Percentiles rank a stretch among this genome's conserved stretches.
These are phyloP conservation scores for Phalanger gymnotis DNA, from an alignment of 2,797 vertebrate species.

Conservation along the genomic window DNA sequence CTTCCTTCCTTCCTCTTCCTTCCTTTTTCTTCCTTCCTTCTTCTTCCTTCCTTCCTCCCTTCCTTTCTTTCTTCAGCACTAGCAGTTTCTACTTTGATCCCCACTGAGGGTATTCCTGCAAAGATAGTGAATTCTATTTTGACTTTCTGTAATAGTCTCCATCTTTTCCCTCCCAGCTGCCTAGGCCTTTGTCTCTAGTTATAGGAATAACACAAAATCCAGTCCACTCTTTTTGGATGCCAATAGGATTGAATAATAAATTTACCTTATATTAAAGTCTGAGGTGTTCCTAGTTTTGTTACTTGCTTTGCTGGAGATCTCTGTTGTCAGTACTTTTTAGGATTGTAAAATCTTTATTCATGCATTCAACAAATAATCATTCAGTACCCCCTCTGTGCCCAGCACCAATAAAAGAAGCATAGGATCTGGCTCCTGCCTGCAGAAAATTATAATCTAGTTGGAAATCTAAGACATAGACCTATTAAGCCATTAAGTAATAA, in stretches of 20 bases:
- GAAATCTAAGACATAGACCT: neutral
- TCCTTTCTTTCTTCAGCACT: neutral
- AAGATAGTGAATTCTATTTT: neutral
- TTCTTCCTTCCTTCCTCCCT: neutral
- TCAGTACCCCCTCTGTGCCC: neutral
- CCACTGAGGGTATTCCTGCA: neutral
- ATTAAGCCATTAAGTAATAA: neutral
- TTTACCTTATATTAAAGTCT: no score
- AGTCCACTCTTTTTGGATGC: no score
- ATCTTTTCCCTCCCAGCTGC: no score
- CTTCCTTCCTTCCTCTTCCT: neutral
- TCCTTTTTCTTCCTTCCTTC: neutral
- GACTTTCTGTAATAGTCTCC: no score
- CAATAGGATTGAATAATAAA: no score
- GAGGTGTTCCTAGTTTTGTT: no score
- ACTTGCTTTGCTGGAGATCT: no score
- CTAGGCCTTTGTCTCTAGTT: no score
- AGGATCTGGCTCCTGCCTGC: neutral
- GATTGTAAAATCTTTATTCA: neutral
- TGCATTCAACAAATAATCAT: neutral
- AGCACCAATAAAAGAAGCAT: neutral
- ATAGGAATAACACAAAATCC: no score
- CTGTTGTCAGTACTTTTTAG: neutral
- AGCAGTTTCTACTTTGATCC: neutral
- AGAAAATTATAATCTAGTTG: neutral